These are phyloP conservation scores for Agriotes lineatus DNA, from an alignment of 2,888 invertebrate genomes.

Conservation along the genomic window DNA sequence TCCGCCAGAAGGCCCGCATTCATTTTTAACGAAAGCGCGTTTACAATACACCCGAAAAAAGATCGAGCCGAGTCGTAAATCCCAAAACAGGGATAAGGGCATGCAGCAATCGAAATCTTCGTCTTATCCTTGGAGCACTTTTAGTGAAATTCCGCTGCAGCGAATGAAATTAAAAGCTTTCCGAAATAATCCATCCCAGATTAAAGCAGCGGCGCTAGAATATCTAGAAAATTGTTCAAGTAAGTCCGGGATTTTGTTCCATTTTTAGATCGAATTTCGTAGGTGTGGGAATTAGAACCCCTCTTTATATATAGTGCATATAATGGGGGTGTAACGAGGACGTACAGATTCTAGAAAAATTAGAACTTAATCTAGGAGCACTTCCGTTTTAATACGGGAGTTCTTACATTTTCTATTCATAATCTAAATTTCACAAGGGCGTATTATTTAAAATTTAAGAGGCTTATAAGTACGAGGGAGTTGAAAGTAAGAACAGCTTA, in stretches of 20 bases:
- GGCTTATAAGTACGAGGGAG: too few relatives aligned
- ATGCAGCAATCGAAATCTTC: too few relatives aligned
- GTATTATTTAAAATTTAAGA: too few relatives aligned
- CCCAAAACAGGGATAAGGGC: too few relatives aligned
- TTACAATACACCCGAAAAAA: conserved; percentile 8
- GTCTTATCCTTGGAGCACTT: not conserved
- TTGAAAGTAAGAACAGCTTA: too few relatives aligned
- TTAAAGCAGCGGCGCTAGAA: not conserved
- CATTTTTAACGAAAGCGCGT: conserved; percentile 25
- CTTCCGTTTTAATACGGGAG: too few relatives aligned
- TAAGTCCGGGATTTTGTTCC: not conserved
- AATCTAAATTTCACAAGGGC: too few relatives aligned
- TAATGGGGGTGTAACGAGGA: too few relatives aligned
- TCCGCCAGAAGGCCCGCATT: conserved; percentile 5
- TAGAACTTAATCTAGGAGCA: too few relatives aligned
- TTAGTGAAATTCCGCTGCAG: not conserved
- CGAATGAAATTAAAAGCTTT: not conserved
- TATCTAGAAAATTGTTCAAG: conserved; percentile 3
- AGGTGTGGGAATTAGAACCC: not conserved
- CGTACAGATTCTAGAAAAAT: too few relatives aligned
- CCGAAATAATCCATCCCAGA: not conserved
- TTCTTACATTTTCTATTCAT: too few relatives aligned
- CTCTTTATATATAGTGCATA: too few relatives aligned
- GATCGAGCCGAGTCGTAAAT: not conserved
- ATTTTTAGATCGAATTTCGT: not conserved